Percentiles rank a stretch among this genome's conserved stretches.
phyloP scores from a whole-genome alignment of 2,797 vertebrate species.

The Crypturellus tataupa region DNA sequence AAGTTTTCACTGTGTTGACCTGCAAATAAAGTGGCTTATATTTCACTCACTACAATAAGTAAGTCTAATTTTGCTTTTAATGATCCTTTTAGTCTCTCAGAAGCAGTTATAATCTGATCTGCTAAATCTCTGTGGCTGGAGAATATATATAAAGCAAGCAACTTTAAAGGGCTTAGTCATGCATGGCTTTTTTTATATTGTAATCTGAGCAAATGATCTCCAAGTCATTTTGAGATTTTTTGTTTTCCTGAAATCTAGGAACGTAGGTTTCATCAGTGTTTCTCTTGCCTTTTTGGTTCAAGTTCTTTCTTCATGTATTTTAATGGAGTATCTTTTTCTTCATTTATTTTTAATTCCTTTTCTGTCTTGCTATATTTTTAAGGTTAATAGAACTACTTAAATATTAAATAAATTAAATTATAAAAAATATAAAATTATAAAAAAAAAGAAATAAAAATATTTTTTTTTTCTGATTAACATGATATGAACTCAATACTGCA shows the following conservation, averaged over 20 bases:
- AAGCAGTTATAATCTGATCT: neutral
- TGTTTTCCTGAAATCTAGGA: neutral
- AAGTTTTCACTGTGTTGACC: neutral
- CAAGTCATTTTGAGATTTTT: neutral
- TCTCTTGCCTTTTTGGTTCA: neutral
- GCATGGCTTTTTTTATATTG: neutral
- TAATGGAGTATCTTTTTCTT: neutral
- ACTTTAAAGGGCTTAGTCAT: neutral
- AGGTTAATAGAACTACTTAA: neutral
- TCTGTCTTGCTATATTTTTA: neutral
- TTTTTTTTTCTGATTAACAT: neutral
- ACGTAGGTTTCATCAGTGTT: neutral
- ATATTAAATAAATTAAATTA: neutral
- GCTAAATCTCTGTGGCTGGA: neutral
- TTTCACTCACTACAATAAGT: slow-evolving; percentile 9
- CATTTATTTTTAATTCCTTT: neutral
- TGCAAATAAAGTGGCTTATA: slow-evolving; percentile 1
- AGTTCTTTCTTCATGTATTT: neutral
- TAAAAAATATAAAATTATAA: no score
- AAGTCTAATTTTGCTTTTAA: neutral
- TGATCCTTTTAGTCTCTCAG: neutral
- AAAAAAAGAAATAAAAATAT: no score
- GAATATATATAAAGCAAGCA: neutral
- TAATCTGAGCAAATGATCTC: neutral
- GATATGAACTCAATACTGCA: neutral